Conservation (phyloP, 2,888 invertebrate genomes). For the Cetonia aurata region DNA sequence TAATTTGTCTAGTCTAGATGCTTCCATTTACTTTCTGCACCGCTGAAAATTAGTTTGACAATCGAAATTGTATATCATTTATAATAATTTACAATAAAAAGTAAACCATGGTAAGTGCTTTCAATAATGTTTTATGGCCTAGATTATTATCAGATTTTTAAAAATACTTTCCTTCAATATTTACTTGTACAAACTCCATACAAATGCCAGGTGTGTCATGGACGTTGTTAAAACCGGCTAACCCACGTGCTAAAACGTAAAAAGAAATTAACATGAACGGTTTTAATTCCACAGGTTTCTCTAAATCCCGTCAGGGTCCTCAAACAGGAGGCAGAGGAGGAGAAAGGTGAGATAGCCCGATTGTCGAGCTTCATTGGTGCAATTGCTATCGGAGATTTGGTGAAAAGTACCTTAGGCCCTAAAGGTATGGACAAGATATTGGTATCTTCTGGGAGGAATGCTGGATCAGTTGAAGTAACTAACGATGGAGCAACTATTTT, state of each 20-base stretch:
- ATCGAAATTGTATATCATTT: neutral
- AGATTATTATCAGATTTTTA: neutral
- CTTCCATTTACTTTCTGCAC: neutral
- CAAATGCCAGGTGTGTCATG: slow-evolving; percentile 57
- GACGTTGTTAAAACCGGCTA: slow-evolving; percentile 50
- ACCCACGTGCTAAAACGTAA: slow-evolving; percentile 54
- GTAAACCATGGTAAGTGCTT: slow-evolving; percentile 34
- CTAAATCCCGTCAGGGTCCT: slow-evolving; percentile 95
- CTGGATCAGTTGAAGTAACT: slow-evolving; percentile 93
- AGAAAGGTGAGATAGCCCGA: slow-evolving; percentile 96
- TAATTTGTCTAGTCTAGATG: slow-evolving; percentile 39
- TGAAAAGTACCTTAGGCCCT: slow-evolving; percentile 98
- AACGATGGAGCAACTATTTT: slow-evolving; percentile 99
- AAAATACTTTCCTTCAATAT: neutral
- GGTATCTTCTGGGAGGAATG: slow-evolving; percentile 82
- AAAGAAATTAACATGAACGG: slow-evolving; percentile 7
- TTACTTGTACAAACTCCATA: neutral
- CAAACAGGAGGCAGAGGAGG: slow-evolving; percentile 97
- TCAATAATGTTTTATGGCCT: neutral
- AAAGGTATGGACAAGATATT: slow-evolving; percentile 98
- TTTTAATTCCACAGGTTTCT: slow-evolving; percentile 73
- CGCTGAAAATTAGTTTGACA: slow-evolving; percentile 13
- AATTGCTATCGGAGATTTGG: slow-evolving; percentile 97
- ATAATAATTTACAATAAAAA: slow-evolving; percentile 11
- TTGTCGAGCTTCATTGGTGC: slow-evolving; percentile 98